phyloP scores from a whole-genome alignment of 2,888 invertebrate species.

The Plebejus melissa region DNA sequence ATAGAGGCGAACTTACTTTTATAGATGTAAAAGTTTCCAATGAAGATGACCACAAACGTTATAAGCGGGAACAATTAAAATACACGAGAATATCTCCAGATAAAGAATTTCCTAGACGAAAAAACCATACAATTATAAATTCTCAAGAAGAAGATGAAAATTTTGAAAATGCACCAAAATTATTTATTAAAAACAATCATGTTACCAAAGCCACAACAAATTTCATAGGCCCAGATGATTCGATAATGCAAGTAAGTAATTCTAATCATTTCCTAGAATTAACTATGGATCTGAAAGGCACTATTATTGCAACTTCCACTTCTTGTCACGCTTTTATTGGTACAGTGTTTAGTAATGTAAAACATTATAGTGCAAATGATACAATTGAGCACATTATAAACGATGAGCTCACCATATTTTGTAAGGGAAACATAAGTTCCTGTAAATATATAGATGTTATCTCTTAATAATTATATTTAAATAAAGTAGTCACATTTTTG shows the following conservation, averaged over 20 bases:
- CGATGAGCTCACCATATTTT: slow-evolving; percentile 61
- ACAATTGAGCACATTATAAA: slow-evolving; percentile 62
- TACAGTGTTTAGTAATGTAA: slow-evolving; percentile 56
- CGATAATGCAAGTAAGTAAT: background rate
- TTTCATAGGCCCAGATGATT: too few species aligned
- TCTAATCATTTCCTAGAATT: slow-evolving; percentile 31
- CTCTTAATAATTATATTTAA: slow-evolving; percentile 43
- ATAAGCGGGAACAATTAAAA: background rate
- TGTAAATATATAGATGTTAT: slow-evolving; percentile 67
- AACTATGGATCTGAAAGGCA: slow-evolving; percentile 64
- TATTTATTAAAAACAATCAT: background rate
- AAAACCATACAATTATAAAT: background rate
- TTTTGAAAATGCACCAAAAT: background rate
- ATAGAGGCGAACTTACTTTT: slow-evolving; percentile 33
- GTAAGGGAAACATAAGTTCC: slow-evolving; percentile 64
- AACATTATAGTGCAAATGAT: slow-evolving; percentile 49
- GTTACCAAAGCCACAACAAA: background rate
- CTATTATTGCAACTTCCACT: slow-evolving; percentile 59
- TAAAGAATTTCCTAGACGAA: background rate
- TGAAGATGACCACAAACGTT: slow-evolving; percentile 15
- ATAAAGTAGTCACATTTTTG: slow-evolving; percentile 32
- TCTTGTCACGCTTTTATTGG: slow-evolving; percentile 69
- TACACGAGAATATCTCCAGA: background rate
- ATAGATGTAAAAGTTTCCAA: slow-evolving; percentile 27
- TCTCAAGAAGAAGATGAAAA: background rate